Conservation (phyloP, 2,797 vertebrate genomes). For the Sebastes minor region DNA sequence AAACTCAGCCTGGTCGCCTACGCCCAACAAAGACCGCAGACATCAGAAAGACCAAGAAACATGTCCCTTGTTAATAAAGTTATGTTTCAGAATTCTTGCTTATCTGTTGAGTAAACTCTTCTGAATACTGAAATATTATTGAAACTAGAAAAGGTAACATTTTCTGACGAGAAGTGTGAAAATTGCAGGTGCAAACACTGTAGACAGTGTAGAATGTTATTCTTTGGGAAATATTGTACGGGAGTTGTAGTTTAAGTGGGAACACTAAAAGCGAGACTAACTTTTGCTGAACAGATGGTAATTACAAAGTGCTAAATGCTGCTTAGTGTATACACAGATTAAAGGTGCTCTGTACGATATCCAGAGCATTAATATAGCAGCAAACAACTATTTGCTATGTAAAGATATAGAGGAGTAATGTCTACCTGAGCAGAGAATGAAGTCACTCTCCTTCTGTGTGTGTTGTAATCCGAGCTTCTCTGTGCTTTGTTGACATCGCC, state of each 20-base stretch:
- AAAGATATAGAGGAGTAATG: no score
- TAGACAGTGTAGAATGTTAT: background rate
- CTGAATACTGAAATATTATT: background rate
- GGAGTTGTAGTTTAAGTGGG: background rate
- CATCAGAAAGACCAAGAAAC: background rate
- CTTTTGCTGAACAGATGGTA: background rate
- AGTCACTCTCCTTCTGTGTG: no score
- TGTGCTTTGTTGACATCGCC: no score
- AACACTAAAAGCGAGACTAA: background rate
- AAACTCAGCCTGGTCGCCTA: constrained; percentile 11
- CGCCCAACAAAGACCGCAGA: constrained; percentile 13
- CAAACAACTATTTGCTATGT: no score
- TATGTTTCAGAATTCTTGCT: background rate
- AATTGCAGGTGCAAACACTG: background rate
- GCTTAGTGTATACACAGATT: background rate
- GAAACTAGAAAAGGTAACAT: background rate
- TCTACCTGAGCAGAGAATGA: no score
- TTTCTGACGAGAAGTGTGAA: background rate
- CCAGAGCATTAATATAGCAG: background rate
- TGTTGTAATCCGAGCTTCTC: no score
- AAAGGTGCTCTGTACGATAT: background rate
- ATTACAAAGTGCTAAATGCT: background rate
- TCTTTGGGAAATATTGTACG: background rate
- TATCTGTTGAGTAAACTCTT: background rate
- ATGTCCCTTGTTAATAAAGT: constrained; percentile 7